Conservation (phyloP, 2,113 vertebrate genomes). For the Halichoeres trimaculatus region DNA sequence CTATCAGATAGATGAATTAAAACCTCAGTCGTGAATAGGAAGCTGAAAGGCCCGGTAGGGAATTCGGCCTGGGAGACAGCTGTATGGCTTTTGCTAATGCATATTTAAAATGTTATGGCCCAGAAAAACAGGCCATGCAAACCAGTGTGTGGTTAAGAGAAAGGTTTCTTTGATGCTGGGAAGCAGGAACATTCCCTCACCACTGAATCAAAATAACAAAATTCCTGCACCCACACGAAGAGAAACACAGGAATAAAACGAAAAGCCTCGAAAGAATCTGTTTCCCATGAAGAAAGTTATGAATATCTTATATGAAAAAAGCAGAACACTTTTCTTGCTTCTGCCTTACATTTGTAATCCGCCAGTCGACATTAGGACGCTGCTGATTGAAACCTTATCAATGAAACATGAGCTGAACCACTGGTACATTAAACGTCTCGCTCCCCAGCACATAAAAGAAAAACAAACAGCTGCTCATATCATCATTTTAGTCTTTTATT, state of each 20-base stretch:
- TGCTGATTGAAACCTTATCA: neutral
- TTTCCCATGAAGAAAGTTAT: neutral
- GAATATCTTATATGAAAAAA: neutral
- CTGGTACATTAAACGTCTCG: neutral
- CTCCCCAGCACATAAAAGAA: neutral
- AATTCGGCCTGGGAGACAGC: slow-evolving; percentile 17
- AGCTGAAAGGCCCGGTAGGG: slow-evolving; percentile 17
- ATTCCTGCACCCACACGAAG: slow-evolving; percentile 8
- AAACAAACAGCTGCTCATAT: slow-evolving; percentile 16
- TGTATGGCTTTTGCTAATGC: slow-evolving; percentile 45
- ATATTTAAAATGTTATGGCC: slow-evolving; percentile 53
- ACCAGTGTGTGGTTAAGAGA: slow-evolving; percentile 4
- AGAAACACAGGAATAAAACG: neutral
- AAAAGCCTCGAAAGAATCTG: neutral
- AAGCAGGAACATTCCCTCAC: slow-evolving; percentile 35
- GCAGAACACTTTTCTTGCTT: neutral
- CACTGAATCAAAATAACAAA: slow-evolving; percentile 6
- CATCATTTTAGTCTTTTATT: slow-evolving; percentile 53
- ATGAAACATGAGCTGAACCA: neutral
- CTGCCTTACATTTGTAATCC: neutral
- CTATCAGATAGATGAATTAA: slow-evolving; percentile 29
- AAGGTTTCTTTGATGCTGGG: slow-evolving; percentile 1
- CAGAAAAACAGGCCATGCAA: slow-evolving; percentile 50
- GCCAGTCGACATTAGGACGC: neutral
- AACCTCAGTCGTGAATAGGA: slow-evolving; percentile 35